Percentiles rank a stretch among this genome's conserved stretches.
phyloP scores from a whole-genome alignment of 2,888 invertebrate genomes.

The Aproaerema taeniolella region DNA sequence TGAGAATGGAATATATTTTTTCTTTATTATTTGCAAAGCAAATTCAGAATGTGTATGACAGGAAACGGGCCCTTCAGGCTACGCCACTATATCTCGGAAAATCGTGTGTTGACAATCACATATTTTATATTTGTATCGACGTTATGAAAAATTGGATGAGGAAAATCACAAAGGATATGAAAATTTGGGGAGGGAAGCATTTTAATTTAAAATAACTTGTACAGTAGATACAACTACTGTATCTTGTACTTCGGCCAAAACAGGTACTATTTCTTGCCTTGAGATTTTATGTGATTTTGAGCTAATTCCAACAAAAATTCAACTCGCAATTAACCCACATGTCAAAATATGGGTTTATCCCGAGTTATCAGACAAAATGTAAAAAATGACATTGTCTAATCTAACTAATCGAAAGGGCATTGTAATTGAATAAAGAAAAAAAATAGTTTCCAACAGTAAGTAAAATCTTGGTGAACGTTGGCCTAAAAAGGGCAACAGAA shows the following conservation, averaged over 20 bases:
- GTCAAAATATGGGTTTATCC: too few species aligned
- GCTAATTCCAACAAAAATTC: too few species aligned
- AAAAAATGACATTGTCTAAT: too few species aligned
- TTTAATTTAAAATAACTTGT: constrained; percentile 5
- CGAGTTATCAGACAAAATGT: too few species aligned
- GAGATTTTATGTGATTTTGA: too few species aligned
- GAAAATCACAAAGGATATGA: constrained; percentile 3
- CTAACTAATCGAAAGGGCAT: too few species aligned
- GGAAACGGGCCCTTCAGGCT: constrained; percentile 13
- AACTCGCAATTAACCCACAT: too few species aligned
- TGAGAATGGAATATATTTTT: constrained; percentile 18
- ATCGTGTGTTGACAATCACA: constrained; percentile 7
- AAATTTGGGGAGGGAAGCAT: constrained; percentile 3
- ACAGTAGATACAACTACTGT: neutral
- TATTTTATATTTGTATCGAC: constrained; percentile 7
- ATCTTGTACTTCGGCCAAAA: constrained; percentile 1
- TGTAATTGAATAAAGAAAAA: too few species aligned
- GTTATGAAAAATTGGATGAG: constrained; percentile 3
- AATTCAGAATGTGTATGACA: constrained; percentile 2
- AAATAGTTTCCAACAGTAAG: too few species aligned
- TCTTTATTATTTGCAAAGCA: constrained; percentile 10
- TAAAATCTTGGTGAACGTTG: too few species aligned
- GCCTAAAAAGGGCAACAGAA: too few species aligned
- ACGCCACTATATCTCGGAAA: constrained; percentile 8
- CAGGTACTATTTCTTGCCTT: too few species aligned